These are phyloP conservation scores for Anguilla pacifica DNA, from an alignment of 2,797 vertebrate genomes.

Conservation along the genomic window DNA sequence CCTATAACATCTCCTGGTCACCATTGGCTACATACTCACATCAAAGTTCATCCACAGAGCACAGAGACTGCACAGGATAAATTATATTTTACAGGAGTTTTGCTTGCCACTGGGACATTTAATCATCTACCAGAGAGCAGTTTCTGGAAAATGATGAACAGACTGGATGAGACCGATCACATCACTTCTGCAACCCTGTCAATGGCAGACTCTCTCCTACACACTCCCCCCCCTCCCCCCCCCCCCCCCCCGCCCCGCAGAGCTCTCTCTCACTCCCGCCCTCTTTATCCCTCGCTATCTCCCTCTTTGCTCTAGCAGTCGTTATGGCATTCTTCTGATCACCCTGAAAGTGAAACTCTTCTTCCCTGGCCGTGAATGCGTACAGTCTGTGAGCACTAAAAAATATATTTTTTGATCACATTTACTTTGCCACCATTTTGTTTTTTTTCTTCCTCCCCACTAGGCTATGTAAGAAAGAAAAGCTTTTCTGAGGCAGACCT, in stretches of 20 bases:
- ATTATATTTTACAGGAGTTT: background rate
- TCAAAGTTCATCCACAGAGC: background rate
- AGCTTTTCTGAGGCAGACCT: background rate
- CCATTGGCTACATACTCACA: background rate
- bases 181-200: slow-evolving; percentile 2
- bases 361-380: background rate
- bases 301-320: background rate
- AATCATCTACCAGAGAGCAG: background rate
- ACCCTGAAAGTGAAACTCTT: background rate
- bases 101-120: background rate
- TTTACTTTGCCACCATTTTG: background rate
- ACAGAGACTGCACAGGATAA: background rate
- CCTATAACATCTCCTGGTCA: background rate
- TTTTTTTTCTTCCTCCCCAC: background rate
- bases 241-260: background rate
- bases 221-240: background rate
- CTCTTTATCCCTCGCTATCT: background rate
- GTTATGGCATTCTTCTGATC: background rate
- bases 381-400: background rate
- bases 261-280: background rate
- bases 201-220: background rate
- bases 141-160: background rate
- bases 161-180: background rate
- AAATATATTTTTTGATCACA: background rate
- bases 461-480: background rate